Base-by-base conservation (phyloP, 1,140 invertebrate genomes). In the Musca vetustissima region DNA sequence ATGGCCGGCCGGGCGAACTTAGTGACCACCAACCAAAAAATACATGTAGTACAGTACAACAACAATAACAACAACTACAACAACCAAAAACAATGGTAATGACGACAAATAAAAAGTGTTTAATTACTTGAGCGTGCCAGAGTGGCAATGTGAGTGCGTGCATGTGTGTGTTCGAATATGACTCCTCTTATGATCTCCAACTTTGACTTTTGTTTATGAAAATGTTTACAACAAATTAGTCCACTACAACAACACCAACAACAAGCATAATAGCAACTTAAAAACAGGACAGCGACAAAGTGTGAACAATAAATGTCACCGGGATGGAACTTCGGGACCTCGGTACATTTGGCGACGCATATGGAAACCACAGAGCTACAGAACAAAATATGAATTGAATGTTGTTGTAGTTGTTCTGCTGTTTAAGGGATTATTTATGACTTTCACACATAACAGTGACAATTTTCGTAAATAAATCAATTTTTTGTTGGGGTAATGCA, bases 381-480 rank as follows among this genome's bases (percentile, higher is more conserved):
- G 6, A 61, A 21, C 17, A 9, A 17, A 19, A 52, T 43, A 43
- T 43, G 36, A 43, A 43, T 11, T 11, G 36, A n/a, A n/a, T 43
- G 36, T 43, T 43, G 4, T 43, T 43, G 28, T 28, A 8, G 6
- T 43, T 43, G 6, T 4, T 43, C 13, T 43, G 36, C 36, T 43
- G 36, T 43, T 43, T n/a, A 1, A 1, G 6, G 36, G 6, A 43
- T 61, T 43, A 61, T 61, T 61, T 61, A 61, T 61, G 57, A 43
- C 57, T 61, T 61, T 61, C 57, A 61, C 57, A 61, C 57, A 32
- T 61, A 61, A 17, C n/a, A 61, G 28, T 61, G 57, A 61, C 57
- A 61, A 61, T 61, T 61, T 52, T 52, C 21, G 49, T 49, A 66
- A 66, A 66, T 66, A 49, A 66, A 66, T 49, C 47, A 66, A 49